phyloP scores from a whole-genome alignment of 2,888 invertebrate species.

The Tethea ocularis region DNA sequence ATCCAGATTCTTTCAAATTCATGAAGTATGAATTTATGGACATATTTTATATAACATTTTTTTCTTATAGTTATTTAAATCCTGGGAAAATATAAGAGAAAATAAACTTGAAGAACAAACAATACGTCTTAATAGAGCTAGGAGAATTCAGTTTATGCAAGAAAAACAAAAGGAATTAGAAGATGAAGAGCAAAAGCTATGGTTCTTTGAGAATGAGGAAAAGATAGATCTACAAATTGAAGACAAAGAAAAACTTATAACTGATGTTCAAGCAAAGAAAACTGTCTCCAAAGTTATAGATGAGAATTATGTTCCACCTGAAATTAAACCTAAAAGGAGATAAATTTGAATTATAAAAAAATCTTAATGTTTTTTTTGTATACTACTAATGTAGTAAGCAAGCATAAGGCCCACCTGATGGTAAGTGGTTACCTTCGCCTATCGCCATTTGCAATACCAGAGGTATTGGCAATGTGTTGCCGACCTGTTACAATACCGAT shows the following conservation, averaged over 20 bases:
- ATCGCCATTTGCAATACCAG: too few relatives aligned
- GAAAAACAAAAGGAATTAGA: conserved; percentile 82
- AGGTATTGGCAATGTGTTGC: too few relatives aligned
- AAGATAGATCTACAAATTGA: conserved; percentile 88
- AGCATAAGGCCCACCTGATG: too few relatives aligned
- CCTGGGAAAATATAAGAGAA: conserved; percentile 85
- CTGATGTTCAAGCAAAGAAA: conserved; percentile 63
- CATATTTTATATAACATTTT: background rate
- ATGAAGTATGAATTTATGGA: too few relatives aligned
- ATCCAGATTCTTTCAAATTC: too few relatives aligned
- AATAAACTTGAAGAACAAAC: conserved; percentile 84
- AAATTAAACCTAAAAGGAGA: conserved; percentile 78
- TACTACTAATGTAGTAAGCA: too few relatives aligned
- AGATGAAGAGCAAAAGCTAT: conserved; percentile 85
- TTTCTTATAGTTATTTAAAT: conserved; percentile 76
- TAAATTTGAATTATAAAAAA: conserved; percentile 32
- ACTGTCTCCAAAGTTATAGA: conserved; percentile 75
- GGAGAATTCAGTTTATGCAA: conserved; percentile 66
- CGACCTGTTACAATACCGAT: too few relatives aligned
- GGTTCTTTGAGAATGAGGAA: conserved; percentile 93
- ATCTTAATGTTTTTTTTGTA: background rate
- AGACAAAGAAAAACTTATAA: conserved; percentile 74
- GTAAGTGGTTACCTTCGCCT: too few relatives aligned
- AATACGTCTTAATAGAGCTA: conserved; percentile 83
- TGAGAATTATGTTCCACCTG: conserved; percentile 89